phyloP scores from a whole-genome alignment of 2,113 vertebrate species.

The Psilopsiagon aymara region DNA sequence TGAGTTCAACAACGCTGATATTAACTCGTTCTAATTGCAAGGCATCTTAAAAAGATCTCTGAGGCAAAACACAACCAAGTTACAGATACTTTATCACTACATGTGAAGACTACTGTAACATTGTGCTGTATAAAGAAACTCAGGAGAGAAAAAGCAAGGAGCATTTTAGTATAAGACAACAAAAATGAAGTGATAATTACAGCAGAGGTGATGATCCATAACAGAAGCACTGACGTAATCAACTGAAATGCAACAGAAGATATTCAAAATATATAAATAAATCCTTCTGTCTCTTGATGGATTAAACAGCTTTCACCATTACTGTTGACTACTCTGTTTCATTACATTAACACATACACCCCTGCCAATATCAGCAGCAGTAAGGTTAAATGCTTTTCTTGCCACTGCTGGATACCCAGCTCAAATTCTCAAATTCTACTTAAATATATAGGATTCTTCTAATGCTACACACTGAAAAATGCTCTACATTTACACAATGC shows the following conservation, averaged over 20 bases:
- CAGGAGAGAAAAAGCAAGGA: not conserved
- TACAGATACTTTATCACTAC: not conserved
- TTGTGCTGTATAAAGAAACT: not conserved
- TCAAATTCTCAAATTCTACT: slow-evolving; percentile 69
- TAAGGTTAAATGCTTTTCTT: slow-evolving; percentile 31
- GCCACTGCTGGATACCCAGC: slow-evolving; percentile 19
- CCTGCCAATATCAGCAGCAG: slow-evolving; percentile 1
- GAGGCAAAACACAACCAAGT: not conserved
- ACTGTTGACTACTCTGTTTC: not conserved
- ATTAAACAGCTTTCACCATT: slow-evolving; percentile 28
- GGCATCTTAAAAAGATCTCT: not conserved
- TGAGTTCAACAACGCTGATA: not conserved
- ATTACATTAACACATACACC: not conserved
- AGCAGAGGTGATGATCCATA: not conserved
- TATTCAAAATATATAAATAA: not conserved
- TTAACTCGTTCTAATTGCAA: not conserved
- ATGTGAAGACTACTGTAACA: not conserved
- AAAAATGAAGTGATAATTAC: not conserved
- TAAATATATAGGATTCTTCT: slow-evolving; percentile 65
- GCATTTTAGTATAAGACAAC: not conserved
- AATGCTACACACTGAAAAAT: slow-evolving; percentile 21
- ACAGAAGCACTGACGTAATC: not conserved
- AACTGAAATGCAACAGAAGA: not conserved
- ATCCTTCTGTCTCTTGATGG: not conserved
- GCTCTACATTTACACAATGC: slow-evolving; percentile 6